Base-by-base conservation (phyloP, 2,113 vertebrate species). In the Dipodomys spectabilis region DNA sequence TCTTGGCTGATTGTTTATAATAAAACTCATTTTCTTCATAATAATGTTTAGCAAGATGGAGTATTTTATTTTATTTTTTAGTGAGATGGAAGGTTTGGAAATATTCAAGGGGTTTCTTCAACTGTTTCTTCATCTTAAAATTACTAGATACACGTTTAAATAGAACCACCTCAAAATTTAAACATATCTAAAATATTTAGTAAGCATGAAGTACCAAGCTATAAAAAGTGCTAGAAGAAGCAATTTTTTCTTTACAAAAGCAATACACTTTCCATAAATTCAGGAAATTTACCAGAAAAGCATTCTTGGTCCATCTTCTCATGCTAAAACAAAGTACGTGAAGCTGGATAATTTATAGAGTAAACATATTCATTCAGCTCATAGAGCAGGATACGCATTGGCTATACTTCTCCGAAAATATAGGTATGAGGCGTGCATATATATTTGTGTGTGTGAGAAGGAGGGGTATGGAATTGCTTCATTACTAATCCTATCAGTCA, bases 71-170 rank as follows among this genome's bases (percentile, higher is more conserved):
- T 57, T 53, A 44, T 49, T 90, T 64, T 78, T 73, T 3, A 92
- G 9, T 32, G 84, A 72, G 7, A 65, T 1, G 10, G 45, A 69
- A 69, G 23, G 19, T 11, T 86, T 80, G n/a, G 78, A 86, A 67
- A 85, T 74, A n/a, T 28, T 93, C 73, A 28, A 0, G 0, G 0
- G 0, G 69, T 83, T 69, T 81, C 9, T 73, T 13, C 0, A 83
- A 93, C 95, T 89, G 68, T 15, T 0, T 64, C 28, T 89, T 53
- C 95, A 85, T 39, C 95, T 84, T 19, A 30, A 89, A 92, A 32
- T 1, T 0, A 1, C 2, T 75, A 60, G 49, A 67, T 19, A 19
- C 81, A 86, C 85, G 12, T 45, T 7, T 49, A 57, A 57, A 16
- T 13, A 18, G 15, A 57, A 57, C 12, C 12, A 16, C 53, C 53